phyloP scores from a whole-genome alignment of 53 echinoderm and acorn worm species.

The Stichopus horrens region DNA sequence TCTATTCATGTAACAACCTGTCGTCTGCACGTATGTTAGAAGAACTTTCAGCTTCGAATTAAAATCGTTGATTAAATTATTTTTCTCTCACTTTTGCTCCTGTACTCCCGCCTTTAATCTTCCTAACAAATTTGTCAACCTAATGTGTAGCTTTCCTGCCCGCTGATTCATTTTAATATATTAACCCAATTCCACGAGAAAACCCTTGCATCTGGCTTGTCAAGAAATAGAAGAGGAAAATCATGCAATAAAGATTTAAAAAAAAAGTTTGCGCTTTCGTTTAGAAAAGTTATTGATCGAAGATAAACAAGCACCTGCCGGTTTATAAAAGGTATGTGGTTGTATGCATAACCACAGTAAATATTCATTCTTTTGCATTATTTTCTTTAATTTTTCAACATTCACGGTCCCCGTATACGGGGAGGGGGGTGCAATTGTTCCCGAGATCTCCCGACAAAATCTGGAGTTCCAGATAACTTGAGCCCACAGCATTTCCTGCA shows the following conservation, averaged over 20 bases:
- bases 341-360: too few species aligned
- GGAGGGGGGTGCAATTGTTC: too few species aligned
- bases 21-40: neutral
- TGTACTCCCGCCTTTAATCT: neutral
- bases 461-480: too few species aligned
- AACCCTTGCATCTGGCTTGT: neutral
- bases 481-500: too few species aligned
- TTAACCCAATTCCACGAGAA: conserved; percentile 10
- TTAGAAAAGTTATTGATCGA: conserved; percentile 8
- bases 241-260: neutral
- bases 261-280: neutral
- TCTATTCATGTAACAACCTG: neutral
- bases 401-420: too few species aligned
- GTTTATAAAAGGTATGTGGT: neutral
- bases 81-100: neutral
- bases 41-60: too few species aligned
- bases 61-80: neutral
- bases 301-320: conserved; percentile 18
- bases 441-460: too few species aligned
- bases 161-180: neutral
- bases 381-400: too few species aligned
- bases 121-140: neutral
- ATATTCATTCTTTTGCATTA: too few species aligned
- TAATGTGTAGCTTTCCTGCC: neutral
- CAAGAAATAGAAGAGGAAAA: neutral